A percentile compares a stretch with the other conserved stretches of the same genome.
These are phyloP conservation scores for Phthorimaea operculella DNA, from an alignment of 1,140 invertebrate genomes.

Conservation along the genomic window DNA sequence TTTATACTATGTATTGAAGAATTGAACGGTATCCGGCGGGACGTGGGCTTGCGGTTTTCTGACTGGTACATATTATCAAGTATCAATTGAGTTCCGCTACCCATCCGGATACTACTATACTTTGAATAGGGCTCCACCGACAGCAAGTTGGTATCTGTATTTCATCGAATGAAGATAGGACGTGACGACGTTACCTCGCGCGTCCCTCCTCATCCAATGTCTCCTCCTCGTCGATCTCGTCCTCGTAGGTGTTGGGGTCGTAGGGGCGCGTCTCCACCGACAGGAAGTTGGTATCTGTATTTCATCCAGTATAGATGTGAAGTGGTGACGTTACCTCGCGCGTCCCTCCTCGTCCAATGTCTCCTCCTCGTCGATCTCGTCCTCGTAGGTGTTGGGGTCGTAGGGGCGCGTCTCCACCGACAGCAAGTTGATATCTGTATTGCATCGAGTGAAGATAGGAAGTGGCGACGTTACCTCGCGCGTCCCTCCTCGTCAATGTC, in stretches of 20 bases:
- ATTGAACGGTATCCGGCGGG: too few relatives aligned
- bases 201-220: slow-evolving; percentile 97
- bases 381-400: slow-evolving; percentile 95
- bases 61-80: too few relatives aligned
- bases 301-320: too few relatives aligned
- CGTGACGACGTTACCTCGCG: slow-evolving; percentile 73
- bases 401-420: slow-evolving; percentile 95
- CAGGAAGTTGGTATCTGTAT: slow-evolving; percentile 93
- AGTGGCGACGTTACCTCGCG: slow-evolving; percentile 69
- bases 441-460: too few relatives aligned
- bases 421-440: slow-evolving; percentile 79
- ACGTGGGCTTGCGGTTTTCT: too few relatives aligned
- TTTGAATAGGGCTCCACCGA: too few relatives aligned
- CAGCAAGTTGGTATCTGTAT: slow-evolving; percentile 92
- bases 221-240: slow-evolving; percentile 99
- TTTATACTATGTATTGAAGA: too few relatives aligned
- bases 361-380: slow-evolving; percentile 99
- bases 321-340: slow-evolving; percentile 73
- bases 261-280: slow-evolving; percentile 95
- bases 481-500: slow-evolving; percentile 96
- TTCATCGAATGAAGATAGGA: too few relatives aligned
- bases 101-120: too few relatives aligned
- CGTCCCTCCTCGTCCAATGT: slow-evolving; percentile 97
- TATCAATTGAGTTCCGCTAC: too few relatives aligned
- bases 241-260: slow-evolving; percentile 95